phyloP scores from a whole-genome alignment of 2,797 vertebrate species.

The Ceyx erithaca region DNA sequence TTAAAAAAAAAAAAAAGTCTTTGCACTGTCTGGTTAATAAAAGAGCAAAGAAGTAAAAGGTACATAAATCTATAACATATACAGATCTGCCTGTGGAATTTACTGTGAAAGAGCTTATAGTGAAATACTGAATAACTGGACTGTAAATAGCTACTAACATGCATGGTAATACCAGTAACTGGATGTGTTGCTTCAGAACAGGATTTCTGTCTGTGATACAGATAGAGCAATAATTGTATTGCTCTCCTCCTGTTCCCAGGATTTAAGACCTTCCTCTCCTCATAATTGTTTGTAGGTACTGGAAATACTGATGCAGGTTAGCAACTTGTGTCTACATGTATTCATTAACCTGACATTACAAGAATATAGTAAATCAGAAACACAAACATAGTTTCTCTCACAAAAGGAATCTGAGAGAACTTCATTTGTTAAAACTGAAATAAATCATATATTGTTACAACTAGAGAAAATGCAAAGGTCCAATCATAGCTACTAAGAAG shows the following conservation, averaged over 20 bases:
- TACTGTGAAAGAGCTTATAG: background rate
- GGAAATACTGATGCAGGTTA: background rate
- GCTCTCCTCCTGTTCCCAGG: background rate
- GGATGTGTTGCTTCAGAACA: background rate
- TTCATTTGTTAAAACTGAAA: background rate
- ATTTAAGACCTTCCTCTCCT: background rate
- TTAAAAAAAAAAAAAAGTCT: background rate
- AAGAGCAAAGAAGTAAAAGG: conserved; percentile 19
- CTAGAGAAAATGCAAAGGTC: background rate
- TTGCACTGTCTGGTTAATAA: conserved; percentile 17
- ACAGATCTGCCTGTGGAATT: conserved; percentile 1
- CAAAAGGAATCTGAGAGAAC: background rate
- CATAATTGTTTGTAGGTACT: background rate
- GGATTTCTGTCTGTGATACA: background rate
- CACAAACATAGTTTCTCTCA: background rate
- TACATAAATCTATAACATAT: background rate
- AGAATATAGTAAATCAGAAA: background rate
- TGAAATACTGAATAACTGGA: background rate
- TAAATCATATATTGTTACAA: background rate
- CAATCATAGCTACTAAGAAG: background rate
- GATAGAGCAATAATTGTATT: background rate
- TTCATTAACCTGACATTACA: background rate
- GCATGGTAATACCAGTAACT: background rate
- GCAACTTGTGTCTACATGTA: background rate
- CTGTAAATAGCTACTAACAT: conserved; percentile 18